A percentile compares a stretch with the other conserved stretches of the same genome.
These are phyloP conservation scores for Chouioia cunea DNA, from an alignment of 2,888 invertebrate species.

Conservation along the genomic window DNA sequence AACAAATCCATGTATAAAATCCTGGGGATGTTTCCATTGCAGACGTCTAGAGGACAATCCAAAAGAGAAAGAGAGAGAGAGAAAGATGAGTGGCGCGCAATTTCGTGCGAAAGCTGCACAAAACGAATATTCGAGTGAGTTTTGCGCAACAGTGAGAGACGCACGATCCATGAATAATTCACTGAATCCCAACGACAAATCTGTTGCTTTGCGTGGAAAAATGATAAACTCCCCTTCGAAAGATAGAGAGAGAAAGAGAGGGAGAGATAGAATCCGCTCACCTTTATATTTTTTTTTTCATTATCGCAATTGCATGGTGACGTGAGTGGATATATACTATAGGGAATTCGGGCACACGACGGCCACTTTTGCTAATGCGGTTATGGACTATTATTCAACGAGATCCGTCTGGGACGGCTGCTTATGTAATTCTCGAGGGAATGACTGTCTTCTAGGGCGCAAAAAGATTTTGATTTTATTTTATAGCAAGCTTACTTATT, in stretches of 20 bases:
- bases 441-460: too few species aligned
- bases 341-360: slow-evolving; percentile 19
- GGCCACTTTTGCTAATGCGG: slow-evolving; percentile 18
- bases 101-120: slow-evolving; percentile 21
- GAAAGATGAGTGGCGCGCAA: neutral
- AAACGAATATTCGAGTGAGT: slow-evolving; percentile 14
- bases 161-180: slow-evolving; percentile 56
- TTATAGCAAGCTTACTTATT: too few species aligned
- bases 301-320: slow-evolving; percentile 36
- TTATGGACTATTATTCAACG: slow-evolving; percentile 31
- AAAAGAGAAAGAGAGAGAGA: neutral
- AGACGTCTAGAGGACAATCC: slow-evolving; percentile 22
- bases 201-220: slow-evolving; percentile 49
- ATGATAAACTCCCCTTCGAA: neutral
- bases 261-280: neutral
- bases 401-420: neutral
- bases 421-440: slow-evolving; percentile 38
- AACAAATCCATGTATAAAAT: too few species aligned
- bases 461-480: too few species aligned
- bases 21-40: too few species aligned
- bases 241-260: slow-evolving; percentile 1
- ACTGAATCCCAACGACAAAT: slow-evolving; percentile 48
- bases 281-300: slow-evolving; percentile 32
- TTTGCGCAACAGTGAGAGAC: slow-evolving; percentile 28
- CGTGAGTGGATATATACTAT: slow-evolving; percentile 6